phyloP scores from a whole-genome alignment of 2,113 vertebrate genomes.

The Cathartes aura region DNA sequence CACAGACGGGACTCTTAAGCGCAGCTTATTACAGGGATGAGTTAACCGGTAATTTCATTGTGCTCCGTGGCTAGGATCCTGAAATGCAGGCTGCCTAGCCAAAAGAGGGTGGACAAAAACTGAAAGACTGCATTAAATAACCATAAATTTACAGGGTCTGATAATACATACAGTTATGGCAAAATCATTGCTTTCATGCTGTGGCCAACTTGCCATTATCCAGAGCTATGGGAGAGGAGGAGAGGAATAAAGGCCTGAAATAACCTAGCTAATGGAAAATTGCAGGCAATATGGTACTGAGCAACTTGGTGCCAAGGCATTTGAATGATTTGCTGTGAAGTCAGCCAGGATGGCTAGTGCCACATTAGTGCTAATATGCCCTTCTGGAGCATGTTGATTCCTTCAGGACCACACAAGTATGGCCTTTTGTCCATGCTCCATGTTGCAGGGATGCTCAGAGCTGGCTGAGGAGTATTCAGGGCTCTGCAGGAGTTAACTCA shows the following conservation, averaged over 20 bases:
- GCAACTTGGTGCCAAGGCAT: constrained; percentile 18
- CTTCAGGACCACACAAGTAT: constrained; percentile 24
- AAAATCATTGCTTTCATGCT: constrained; percentile 33
- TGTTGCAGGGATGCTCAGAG: not conserved
- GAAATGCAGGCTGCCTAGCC: constrained; percentile 22
- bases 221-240: not conserved
- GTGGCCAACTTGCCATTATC: not conserved
- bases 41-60: constrained; percentile 36
- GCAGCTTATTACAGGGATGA: not conserved
- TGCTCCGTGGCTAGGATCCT: not conserved
- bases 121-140: constrained; percentile 17
- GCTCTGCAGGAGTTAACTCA: not conserved
- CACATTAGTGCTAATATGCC: not conserved
- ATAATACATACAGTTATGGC: constrained; percentile 1
- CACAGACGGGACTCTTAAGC: constrained; percentile 12
- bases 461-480: not conserved
- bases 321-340: constrained; percentile 35
- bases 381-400: not conserved
- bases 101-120: constrained; percentile 14
- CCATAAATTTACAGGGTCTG: not conserved
- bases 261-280: constrained; percentile 38
- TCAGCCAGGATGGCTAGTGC: constrained; percentile 24
- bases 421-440: not conserved
- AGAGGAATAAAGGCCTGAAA: constrained; percentile 7
- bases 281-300: not conserved